Conservation (phyloP, 2,888 invertebrate genomes). For the Drosophila crucigera region DNA sequence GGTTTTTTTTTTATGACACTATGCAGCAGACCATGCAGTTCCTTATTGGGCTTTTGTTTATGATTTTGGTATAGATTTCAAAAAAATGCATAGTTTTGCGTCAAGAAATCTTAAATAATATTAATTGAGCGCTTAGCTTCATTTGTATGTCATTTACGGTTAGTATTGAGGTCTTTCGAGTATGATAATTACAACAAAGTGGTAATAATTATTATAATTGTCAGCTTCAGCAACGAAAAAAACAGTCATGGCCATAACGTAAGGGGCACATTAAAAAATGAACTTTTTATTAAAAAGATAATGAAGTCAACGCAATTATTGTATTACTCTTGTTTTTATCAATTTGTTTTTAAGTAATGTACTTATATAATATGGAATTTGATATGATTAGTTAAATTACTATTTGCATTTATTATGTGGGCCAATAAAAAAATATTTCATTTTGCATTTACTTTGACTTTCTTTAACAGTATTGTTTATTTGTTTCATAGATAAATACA, state of each 20-base stretch:
- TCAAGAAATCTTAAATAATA: constrained; percentile 1
- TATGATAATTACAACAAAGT: constrained; percentile 35
- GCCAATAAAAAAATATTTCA: neutral
- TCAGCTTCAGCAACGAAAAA: constrained; percentile 14
- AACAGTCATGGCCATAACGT: constrained; percentile 32
- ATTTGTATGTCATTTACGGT: constrained; percentile 23
- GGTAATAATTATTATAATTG: constrained; percentile 53
- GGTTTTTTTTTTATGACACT: constrained; percentile 32
- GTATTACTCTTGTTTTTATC: constrained; percentile 26
- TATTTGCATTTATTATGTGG: neutral
- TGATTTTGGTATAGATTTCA: constrained; percentile 16
- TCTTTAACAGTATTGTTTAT: neutral
- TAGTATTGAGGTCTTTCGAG: constrained; percentile 26
- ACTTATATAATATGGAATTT: neutral
- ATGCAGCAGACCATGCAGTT: constrained; percentile 40
- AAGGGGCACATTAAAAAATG: constrained; percentile 12
- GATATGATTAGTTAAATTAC: neutral
- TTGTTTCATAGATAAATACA: neutral
- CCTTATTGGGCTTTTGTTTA: constrained; percentile 41
- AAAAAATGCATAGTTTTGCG: constrained; percentile 10
- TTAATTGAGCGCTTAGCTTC: constrained; percentile 4
- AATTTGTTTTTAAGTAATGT: constrained; percentile 16
- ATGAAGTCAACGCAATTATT: constrained; percentile 31
- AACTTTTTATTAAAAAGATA: constrained; percentile 15
- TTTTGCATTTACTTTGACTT: neutral